These are phyloP conservation scores for Chanos chanos DNA, from an alignment of 2,797 vertebrate genomes.

Conservation along the genomic window DNA sequence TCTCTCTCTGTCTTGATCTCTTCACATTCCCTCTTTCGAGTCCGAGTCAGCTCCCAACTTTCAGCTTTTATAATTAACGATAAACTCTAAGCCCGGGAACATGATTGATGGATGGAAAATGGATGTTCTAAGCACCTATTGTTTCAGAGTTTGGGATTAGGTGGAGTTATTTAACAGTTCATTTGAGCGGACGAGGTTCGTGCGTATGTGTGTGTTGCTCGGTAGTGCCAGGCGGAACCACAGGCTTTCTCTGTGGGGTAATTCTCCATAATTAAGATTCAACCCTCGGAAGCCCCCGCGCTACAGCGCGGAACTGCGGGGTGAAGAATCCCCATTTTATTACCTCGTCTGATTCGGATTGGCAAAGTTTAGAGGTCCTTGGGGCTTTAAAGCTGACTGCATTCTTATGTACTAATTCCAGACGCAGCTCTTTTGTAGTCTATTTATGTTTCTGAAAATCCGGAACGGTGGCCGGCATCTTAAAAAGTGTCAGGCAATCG, in stretches of 20 bases:
- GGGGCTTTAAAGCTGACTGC: slow-evolving; percentile 19
- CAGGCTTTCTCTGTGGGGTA: slow-evolving; percentile 80
- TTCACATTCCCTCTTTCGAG: slow-evolving; percentile 25
- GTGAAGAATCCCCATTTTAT: slow-evolving; percentile 82
- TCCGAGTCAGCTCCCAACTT: slow-evolving; percentile 26
- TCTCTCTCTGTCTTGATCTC: slow-evolving; percentile 18
- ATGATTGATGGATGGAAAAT: slow-evolving; percentile 81
- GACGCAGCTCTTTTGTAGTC: slow-evolving; percentile 21
- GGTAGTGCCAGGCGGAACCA: slow-evolving; percentile 82
- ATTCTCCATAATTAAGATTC: slow-evolving; percentile 99
- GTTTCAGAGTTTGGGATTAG: slow-evolving; percentile 75
- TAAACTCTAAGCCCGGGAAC: slow-evolving; percentile 69
- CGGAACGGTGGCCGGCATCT: slow-evolving; percentile 1
- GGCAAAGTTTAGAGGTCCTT: slow-evolving; percentile 31
- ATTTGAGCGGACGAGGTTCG: slow-evolving; percentile 74
- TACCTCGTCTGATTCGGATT: slow-evolving; percentile 72
- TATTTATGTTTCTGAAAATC: slow-evolving; percentile 14
- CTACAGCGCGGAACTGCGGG: slow-evolving; percentile 40
- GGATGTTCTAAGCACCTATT: slow-evolving; percentile 77
- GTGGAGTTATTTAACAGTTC: slow-evolving; percentile 84
- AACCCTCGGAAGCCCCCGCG: slow-evolving; percentile 86
- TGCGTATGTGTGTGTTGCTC: slow-evolving; percentile 56
- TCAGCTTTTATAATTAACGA: slow-evolving; percentile 58
- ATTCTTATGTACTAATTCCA: slow-evolving; percentile 35
- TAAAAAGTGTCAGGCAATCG: slow-evolving; percentile 3